phyloP scores from a whole-genome alignment of 2,113 vertebrate genomes.

The Gymnogyps californianus region DNA sequence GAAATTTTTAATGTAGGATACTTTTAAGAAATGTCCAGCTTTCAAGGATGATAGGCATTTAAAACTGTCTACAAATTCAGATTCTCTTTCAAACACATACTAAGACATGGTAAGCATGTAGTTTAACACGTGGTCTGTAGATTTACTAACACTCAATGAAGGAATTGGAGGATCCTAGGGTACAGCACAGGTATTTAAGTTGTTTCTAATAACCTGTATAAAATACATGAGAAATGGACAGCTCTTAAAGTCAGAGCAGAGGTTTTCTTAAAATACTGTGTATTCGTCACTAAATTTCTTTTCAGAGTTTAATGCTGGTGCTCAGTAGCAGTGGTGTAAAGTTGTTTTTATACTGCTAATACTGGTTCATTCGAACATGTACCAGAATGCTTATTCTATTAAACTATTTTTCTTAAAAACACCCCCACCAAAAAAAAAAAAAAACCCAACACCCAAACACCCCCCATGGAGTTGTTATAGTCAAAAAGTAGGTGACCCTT shows the following conservation, averaged over 20 bases:
- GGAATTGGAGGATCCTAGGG: neutral
- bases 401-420: neutral
- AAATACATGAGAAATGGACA: neutral
- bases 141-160: neutral
- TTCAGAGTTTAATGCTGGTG: neutral
- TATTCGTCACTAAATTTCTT: neutral
- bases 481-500: neutral
- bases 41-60: neutral
- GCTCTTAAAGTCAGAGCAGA: neutral
- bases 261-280: neutral
- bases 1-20: neutral
- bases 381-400: neutral
- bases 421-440: neutral
- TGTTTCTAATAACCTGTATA: neutral
- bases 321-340: neutral
- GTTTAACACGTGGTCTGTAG: neutral
- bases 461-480: neutral
- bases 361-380: neutral
- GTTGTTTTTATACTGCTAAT: neutral
- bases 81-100: neutral
- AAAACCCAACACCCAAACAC: neutral
- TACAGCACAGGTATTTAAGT: neutral
- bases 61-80: neutral
- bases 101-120: neutral
- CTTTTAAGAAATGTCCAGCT: neutral